Percentiles rank a stretch among this genome's conserved stretches.
Evolutionary conservation across 2,113 vertebrate genomes (phyloP).

Genomic region (Oncorhynchus clarkii): DNA sequence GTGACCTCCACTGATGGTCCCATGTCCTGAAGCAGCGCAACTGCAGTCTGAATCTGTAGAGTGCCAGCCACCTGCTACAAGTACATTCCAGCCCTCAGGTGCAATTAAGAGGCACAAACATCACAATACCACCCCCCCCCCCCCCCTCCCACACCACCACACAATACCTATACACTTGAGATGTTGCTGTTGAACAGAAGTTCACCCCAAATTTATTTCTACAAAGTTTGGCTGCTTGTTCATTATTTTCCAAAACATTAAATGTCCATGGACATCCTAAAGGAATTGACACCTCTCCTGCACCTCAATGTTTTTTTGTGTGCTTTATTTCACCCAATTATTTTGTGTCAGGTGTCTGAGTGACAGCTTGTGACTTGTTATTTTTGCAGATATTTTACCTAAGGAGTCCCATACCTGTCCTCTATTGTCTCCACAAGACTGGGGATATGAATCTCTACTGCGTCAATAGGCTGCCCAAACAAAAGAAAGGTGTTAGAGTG

Average conservation of each 20-base stretch:
- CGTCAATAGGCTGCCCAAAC: conserved; percentile 1
- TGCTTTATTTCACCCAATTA: neutral
- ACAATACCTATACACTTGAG: too few species aligned
- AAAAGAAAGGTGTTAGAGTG: neutral
- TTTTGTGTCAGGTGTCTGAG: neutral
- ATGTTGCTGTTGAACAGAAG: too few species aligned
- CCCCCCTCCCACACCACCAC: too few species aligned
- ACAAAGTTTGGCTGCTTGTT: too few species aligned
- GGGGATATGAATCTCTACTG: neutral
- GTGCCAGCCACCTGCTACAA: conserved; percentile 15
- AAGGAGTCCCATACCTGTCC: neutral
- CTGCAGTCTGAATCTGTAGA: conserved; percentile 23
- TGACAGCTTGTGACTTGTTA: conserved; percentile 5
- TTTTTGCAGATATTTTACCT: conserved; percentile 2
- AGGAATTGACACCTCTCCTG: neutral
- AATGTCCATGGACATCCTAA: neutral
- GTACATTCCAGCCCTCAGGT: neutral
- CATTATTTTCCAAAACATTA: too few species aligned
- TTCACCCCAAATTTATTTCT: too few species aligned
- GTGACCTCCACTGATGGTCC: neutral
- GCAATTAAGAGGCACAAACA: too few species aligned
- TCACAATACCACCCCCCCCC: too few species aligned
- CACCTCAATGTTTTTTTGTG: neutral
- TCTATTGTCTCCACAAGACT: neutral
- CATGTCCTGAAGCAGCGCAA: conserved; percentile 23